Base-by-base conservation (phyloP, 37 sponge, comb jelly and placozoan species). In the Agelas oroides region DNA sequence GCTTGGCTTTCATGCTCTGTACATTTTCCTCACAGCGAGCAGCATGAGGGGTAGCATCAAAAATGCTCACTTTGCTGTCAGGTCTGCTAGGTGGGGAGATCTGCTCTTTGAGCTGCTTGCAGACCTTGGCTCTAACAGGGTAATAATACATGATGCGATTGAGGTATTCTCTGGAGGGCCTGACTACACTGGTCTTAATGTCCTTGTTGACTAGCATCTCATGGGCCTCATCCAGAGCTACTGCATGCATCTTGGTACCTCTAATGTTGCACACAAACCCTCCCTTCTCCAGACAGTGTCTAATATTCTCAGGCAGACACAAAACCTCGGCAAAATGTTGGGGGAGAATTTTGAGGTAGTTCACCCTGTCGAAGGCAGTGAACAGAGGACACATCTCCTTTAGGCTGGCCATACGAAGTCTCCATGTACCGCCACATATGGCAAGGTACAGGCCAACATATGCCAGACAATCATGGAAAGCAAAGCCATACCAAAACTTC, bases 401-500 rank as follows among this genome's bases (percentile, higher is more conserved):
- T 53, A 76, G 18, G 25, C 60, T 55, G 28, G 77, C 77, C 12
- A 57, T 59, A 13, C 76, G 21, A 17, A 75, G 40, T 21, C 14
- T 18, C 76, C 76, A 75, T 54, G 46, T 28, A 46, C 76, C 76
- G 53, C 76, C 53, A 13, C 76, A 14, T 5, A 75, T 55, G 21
- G 76, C 76, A 17, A 75, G 52, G 23, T 24, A 75, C 30, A 75
- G 28, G 24, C 58, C 55, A 13, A 75, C 28, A 23, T 75, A 75
- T 6, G 76, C 56, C 55, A 53, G 8, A 19, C 58, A 55, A 75
- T 75, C 76, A 6, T 31, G 35, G 58, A 75, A 75, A 16, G 53
- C 76, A 53, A 75, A 75, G 24, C 53, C 58, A 41, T 54, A n/a
- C 76, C 76, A 75, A 75, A 75, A 75, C 53, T 13, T 75, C 76